These are phyloP conservation scores for Lithophane leautieri DNA, from an alignment of 2,888 invertebrate species.

Conservation along the genomic window DNA sequence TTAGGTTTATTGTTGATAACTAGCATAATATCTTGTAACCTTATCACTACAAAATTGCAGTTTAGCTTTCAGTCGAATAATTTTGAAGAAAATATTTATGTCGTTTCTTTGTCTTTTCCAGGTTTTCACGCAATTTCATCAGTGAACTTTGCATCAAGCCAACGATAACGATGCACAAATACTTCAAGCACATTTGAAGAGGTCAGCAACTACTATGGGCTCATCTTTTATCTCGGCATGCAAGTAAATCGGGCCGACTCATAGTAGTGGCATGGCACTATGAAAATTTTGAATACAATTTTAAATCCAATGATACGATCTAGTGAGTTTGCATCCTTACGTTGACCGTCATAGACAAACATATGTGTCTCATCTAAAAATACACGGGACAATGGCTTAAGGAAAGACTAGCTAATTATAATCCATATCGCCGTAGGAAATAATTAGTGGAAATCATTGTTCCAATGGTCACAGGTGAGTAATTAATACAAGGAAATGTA, in stretches of 20 bases:
- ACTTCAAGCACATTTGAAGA: neutral
- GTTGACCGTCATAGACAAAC: conserved; percentile 67
- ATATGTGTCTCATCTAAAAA: conserved; percentile 69
- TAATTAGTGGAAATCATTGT: conserved; percentile 44
- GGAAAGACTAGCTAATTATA: conserved; percentile 65
- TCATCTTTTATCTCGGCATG: neutral
- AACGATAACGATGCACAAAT: neutral
- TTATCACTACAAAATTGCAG: neutral
- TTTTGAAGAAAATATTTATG: neutral
- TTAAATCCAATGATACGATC: neutral
- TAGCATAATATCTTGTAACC: neutral
- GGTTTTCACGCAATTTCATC: neutral
- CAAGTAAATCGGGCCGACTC: too few relatives aligned
- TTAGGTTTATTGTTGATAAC: neutral
- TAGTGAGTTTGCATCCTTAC: conserved; percentile 34
- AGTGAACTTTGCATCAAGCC: neutral
- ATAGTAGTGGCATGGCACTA: too few relatives aligned
- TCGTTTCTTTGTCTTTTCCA: neutral
- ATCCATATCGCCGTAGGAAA: conserved; percentile 54
- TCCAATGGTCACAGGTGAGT: conserved; percentile 42
- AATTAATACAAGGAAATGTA: conserved; percentile 4
- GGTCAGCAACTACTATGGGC: too few relatives aligned
- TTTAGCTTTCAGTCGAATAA: neutral
- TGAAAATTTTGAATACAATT: neutral
- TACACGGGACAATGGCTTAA: conserved; percentile 67